Percentiles rank a stretch among this genome's conserved stretches.
These are phyloP conservation scores for Drosophila tristis DNA, from an alignment of 1,140 invertebrate genomes.

Conservation along the genomic window DNA sequence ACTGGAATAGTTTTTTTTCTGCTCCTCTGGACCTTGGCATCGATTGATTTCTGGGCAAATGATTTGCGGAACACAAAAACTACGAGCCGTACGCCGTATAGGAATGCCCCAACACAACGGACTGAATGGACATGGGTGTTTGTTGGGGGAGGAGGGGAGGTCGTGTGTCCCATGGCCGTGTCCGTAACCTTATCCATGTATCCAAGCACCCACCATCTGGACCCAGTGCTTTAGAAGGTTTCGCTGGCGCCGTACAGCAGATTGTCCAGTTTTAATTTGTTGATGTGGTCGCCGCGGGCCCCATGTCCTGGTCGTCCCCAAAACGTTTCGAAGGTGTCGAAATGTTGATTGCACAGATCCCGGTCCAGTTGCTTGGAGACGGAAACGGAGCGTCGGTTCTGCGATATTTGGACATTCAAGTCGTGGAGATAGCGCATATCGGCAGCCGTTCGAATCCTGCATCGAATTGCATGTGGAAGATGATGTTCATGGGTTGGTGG, in stretches of 20 bases:
- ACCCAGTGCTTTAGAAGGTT: conserved; percentile 36
- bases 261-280: conserved; percentile 83
- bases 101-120: no score
- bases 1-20: conserved; percentile 2
- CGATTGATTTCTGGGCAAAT: conserved; percentile 62
- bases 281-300: conserved; percentile 85
- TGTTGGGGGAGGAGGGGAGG: conserved; percentile 2
- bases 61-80: conserved; percentile 50
- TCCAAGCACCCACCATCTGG: no score
- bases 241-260: conserved; percentile 75
- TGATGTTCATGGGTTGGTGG: conserved; percentile 14
- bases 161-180: not conserved
- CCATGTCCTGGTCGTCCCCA: conserved; percentile 89
- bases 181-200: not conserved
- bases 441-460: conserved; percentile 69
- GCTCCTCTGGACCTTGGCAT: conserved; percentile 33
- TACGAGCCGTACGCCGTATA: conserved; percentile 37
- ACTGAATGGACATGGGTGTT: conserved; percentile 17
- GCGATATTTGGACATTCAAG: conserved; percentile 83
- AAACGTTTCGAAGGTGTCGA: conserved; percentile 87
- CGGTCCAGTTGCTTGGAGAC: conserved; percentile 85
- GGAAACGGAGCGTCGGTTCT: conserved; percentile 76
- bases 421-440: conserved; percentile 80
- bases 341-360: conserved; percentile 86
- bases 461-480: conserved; percentile 15